Evolutionary conservation across 2,113 vertebrate genomes (phyloP).

Genomic region (Ranitomeya variabilis): DNA sequence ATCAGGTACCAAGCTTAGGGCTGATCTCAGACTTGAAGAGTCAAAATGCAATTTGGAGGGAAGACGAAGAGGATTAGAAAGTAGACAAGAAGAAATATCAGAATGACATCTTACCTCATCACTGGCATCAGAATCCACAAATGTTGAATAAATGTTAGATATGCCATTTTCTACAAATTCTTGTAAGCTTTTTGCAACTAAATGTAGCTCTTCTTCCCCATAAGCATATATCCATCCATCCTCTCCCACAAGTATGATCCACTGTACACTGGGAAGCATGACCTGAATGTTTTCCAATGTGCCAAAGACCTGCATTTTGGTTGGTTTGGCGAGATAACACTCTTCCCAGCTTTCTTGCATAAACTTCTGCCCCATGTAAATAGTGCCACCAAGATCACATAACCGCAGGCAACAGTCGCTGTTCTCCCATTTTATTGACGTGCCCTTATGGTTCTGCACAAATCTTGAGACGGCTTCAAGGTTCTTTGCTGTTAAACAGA

Average conservation of each 20-base stretch:
- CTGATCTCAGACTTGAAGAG: too few species aligned
- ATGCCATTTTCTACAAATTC: not conserved
- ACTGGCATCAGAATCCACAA: not conserved
- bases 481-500: not conserved
- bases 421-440: fast-evolving
- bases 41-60: too few species aligned
- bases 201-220: constrained; percentile 50
- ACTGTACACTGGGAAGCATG: constrained; percentile 29
- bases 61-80: not conserved
- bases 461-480: not conserved
- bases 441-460: constrained; percentile 8
- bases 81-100: not conserved
- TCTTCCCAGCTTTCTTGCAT: constrained; percentile 37
- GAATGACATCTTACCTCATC: not conserved
- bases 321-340: constrained; percentile 34
- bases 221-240: constrained; percentile 34
- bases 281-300: constrained; percentile 29
- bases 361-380: constrained; percentile 19
- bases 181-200: not conserved
- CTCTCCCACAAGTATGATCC: constrained; percentile 43
- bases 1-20: too few species aligned
- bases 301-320: constrained; percentile 52
- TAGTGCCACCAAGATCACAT: constrained; percentile 37
- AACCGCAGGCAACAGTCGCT: not conserved
- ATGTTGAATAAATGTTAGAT: not conserved